Base-by-base conservation (phyloP, 2,888 invertebrate species). In the Pachymerium ferrugineum region DNA sequence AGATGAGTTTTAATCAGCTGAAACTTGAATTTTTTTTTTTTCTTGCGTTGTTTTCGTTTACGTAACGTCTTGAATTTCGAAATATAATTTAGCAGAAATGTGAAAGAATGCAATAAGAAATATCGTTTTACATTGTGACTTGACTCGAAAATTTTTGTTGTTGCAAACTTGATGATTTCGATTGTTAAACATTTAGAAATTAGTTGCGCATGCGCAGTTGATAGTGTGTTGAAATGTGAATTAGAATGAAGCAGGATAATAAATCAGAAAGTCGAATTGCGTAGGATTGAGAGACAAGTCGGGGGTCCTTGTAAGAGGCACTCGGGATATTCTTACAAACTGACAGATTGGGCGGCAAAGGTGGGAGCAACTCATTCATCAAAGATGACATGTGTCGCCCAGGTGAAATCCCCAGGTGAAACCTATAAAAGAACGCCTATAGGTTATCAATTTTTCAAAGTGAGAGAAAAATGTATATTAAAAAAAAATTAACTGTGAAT, bases 301-400 rank as follows among this genome's bases (percentile, higher is more conserved):
- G 62, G 62, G 25, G 28, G 62, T 62, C 62, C 62, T 62, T 62
- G 62, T 25, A 25, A 25, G 28, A 28, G 62, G 62, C 62, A 62
- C 62, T 14, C 14, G 62, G 62, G 6, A 62, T 25, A 62, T 3
- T 62, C 28, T 62, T 28, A 28, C 62, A 62, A 62, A 62, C 28
- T 62, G 62, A 62, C 62, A 62, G 62, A 62, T 62, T 62, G 62
- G 62, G 62, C 62, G 62, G 62, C 28, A 62, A 62, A 62, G 62
- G 62, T 62, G 62, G 62, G 28, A 62, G 62, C 28, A 28, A 62
- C 25, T 62, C 62, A 62, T 62, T 62, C n/a, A 62, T 62, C 62
- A 62, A 25, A 28, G 62, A 28, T 62, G 62, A 62, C 62, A 25
- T 62, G 62, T 62, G 62, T 62, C 62, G 62, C 62, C 62, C 62